Evolutionary conservation across 2,888 invertebrate species (phyloP).

Genomic region (Drosophila stalkeri): DNA sequence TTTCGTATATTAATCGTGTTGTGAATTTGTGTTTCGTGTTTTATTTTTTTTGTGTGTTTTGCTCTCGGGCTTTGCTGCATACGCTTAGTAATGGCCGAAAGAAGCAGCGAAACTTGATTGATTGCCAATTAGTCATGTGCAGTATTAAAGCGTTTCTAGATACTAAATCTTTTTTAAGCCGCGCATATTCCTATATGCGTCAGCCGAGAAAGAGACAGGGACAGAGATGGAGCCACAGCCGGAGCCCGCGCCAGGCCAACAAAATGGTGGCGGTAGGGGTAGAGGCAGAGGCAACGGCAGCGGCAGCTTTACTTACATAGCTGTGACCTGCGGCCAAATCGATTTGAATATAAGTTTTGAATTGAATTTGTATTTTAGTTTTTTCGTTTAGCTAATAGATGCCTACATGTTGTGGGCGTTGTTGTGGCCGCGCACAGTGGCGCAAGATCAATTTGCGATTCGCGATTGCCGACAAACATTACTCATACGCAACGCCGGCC

Average conservation of each 20-base stretch:
- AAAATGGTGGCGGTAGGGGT: conserved; percentile 37
- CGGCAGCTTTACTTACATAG: conserved; percentile 4
- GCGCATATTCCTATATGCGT: conserved; percentile 42
- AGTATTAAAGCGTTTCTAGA: conserved; percentile 57
- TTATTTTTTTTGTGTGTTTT: conserved; percentile 18
- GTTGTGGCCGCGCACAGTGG: conserved; percentile 41
- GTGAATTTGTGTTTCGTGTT: conserved; percentile 13
- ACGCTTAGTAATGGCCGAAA: conserved; percentile 57
- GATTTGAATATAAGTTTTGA: conserved; percentile 37
- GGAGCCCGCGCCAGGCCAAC: background rate
- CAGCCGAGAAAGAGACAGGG: conserved; percentile 19
- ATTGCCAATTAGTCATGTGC: conserved; percentile 73
- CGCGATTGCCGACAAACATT: conserved; percentile 26
- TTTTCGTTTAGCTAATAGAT: conserved; percentile 29
- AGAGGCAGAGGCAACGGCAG: conserved; percentile 25
- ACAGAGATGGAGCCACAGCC: background rate
- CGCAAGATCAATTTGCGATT: conserved; percentile 30
- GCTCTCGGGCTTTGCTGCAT: conserved; percentile 33
- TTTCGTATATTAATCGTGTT: conserved; percentile 11
- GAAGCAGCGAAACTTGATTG: conserved; percentile 64
- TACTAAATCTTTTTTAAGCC: conserved; percentile 54
- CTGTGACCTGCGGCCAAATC: conserved; percentile 46
- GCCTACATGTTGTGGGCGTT: conserved; percentile 41
- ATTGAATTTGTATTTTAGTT: conserved; percentile 11
- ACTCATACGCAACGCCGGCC: conserved; percentile 64